Evolutionary conservation across 2,797 vertebrate genomes (phyloP), one percentile per base, ranked within the genome.

Genomic region (Nannoperca obscura): DNA sequence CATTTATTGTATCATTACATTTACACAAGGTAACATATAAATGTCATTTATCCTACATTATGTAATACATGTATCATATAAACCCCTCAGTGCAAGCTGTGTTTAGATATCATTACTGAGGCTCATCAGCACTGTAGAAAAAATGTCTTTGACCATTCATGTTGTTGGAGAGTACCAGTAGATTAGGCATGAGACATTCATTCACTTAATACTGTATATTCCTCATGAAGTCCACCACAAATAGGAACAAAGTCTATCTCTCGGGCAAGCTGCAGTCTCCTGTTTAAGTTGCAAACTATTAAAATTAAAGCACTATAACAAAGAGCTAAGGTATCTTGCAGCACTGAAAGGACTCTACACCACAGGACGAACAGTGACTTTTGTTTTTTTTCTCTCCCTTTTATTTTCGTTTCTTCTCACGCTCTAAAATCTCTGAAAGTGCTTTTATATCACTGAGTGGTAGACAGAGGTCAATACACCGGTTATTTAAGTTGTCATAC

Each of bases 361-460:
- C 34, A 50, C 20, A 69, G 47, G 22, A 72, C 47, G 10, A 74
- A 78, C 61, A 30, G 20, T 22, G 62, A 69, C 65, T 74, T 63
- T 44, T 61, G 1, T 34, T 34, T 34, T 7, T 7, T 34, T 1
- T 34, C 7, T 34, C 11, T 14, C 9, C 38, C 14, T 42, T 24
- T 49, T 44, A 22, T 49, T 40, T 71, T 17, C 27, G 2, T 83
- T 63, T 70, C 24, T 74, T 73, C 38, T 40, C 77, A 71, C 58
- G 38, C 66, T 76, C 7, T 49, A 32, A 44, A 54, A 46, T 44
- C 15, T 2, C 40, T 24, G 34, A 34, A 60, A 63, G 71, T 54
- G 68, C 66, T 88, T 91, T 86, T 38, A 67, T 83, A 86, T 87
- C 70, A 85, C 69, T 55, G 59, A 72, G 70, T 66, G 77, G 62